These are phyloP conservation scores for Epinephelus cyanopodus DNA, from an alignment of 2,113 vertebrate species.

Conservation along the genomic window DNA sequence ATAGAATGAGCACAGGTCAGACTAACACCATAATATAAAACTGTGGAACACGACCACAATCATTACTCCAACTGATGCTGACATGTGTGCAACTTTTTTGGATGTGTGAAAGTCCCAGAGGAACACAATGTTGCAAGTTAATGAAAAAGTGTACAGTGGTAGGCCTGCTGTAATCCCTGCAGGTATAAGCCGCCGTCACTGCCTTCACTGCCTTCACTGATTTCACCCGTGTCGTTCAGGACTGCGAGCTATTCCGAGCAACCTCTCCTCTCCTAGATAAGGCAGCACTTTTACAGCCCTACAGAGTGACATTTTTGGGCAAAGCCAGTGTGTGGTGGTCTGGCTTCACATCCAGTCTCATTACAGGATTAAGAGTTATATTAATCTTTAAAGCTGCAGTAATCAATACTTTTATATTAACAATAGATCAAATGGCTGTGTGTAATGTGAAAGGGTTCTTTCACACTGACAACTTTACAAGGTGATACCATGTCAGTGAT, in stretches of 20 bases:
- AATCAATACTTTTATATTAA: conserved; percentile 21
- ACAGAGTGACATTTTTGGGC: conserved; percentile 15
- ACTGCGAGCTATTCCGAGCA: conserved; percentile 18
- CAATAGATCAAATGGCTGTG: background rate
- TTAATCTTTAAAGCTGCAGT: conserved; percentile 8
- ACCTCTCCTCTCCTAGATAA: conserved; percentile 14
- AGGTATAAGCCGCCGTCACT: conserved; percentile 4
- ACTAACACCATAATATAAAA: background rate
- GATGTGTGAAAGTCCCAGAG: conserved; percentile 21
- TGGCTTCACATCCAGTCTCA: background rate
- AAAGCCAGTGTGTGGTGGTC: background rate
- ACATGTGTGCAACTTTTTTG: conserved; percentile 17
- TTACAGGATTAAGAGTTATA: conserved; percentile 1
- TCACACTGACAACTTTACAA: background rate
- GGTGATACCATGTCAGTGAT: background rate
- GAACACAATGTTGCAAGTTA: conserved; percentile 21
- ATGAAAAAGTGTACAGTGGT: conserved; percentile 19
- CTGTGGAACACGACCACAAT: rapidly evolving
- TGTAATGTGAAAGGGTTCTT: background rate
- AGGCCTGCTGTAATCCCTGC: conserved; percentile 34
- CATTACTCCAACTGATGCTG: background rate
- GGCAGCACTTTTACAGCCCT: background rate
- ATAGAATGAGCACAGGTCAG: background rate
- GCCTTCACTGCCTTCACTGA: conserved; percentile 14
- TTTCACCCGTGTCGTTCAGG: conserved; percentile 38